These are phyloP conservation scores for Petroica traversi DNA, from an alignment of 2,113 vertebrate genomes.

Conservation along the genomic window DNA sequence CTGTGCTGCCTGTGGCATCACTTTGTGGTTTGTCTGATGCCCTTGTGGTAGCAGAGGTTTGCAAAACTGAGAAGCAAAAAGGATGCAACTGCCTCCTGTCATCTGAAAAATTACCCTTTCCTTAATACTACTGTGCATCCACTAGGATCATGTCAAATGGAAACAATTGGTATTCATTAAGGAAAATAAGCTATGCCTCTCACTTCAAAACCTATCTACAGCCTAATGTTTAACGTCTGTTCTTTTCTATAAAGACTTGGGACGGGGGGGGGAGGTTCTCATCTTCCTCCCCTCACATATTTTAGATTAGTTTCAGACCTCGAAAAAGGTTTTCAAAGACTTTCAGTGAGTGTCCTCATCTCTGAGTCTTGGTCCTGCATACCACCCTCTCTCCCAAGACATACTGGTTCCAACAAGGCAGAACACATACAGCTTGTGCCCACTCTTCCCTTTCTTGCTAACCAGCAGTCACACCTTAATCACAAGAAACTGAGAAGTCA, in stretches of 20 bases:
- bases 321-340: neutral
- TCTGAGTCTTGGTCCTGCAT: neutral
- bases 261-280: rapidly evolving
- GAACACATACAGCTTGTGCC: neutral
- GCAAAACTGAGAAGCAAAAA: neutral
- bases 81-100: neutral
- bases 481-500: neutral
- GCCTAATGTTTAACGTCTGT: neutral
- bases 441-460: neutral
- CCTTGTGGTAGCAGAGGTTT: neutral
- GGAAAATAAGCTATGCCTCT: neutral
- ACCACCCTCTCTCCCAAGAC: neutral
- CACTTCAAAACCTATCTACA: neutral
- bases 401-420: neutral
- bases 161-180: rapidly evolving
- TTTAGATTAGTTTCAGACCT: neutral
- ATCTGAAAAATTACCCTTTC: neutral
- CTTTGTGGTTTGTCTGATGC: neutral
- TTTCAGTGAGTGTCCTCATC: neutral
- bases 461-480: neutral
- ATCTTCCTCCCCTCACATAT: neutral
- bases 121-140: neutral
- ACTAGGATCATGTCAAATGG: neutral
- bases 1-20: neutral
- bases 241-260: neutral